phyloP scores from a whole-genome alignment of 2,113 vertebrate species.

The Sinocyclocheilus grahami region DNA sequence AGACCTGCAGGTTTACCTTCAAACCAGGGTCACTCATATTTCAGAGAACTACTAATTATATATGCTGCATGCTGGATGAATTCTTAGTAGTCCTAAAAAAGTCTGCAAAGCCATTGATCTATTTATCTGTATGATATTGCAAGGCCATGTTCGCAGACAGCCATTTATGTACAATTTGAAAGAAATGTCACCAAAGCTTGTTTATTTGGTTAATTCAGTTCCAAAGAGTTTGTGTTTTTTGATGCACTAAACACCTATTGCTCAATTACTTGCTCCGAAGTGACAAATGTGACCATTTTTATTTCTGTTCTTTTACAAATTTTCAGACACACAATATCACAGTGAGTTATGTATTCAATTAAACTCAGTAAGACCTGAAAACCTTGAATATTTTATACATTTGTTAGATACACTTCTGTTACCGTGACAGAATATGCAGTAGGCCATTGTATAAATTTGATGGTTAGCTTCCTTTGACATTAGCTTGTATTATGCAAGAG shows the following conservation, averaged over 20 bases:
- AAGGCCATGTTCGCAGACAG: not conserved
- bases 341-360: slow-evolving; percentile 5
- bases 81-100: not conserved
- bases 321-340: slow-evolving; percentile 19
- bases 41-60: not conserved
- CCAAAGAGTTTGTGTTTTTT: not conserved
- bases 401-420: not conserved
- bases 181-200: not conserved
- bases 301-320: not conserved
- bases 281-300: not conserved
- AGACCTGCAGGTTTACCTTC: not conserved
- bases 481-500: slow-evolving; percentile 7
- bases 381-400: slow-evolving; percentile 29
- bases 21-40: not conserved
- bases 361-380: not conserved
- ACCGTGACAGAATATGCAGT: not conserved
- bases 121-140: not conserved
- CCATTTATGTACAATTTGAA: too few relatives aligned
- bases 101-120: not conserved
- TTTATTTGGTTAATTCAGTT: slow-evolving; percentile 5
- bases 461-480: not conserved
- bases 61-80: not conserved
- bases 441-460: slow-evolving; percentile 8
- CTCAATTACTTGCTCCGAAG: slow-evolving; percentile 3
- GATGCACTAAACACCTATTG: not conserved